phyloP scores from a whole-genome alignment of 1,140 invertebrate species.

The Muscidifurax raptorellus region DNA sequence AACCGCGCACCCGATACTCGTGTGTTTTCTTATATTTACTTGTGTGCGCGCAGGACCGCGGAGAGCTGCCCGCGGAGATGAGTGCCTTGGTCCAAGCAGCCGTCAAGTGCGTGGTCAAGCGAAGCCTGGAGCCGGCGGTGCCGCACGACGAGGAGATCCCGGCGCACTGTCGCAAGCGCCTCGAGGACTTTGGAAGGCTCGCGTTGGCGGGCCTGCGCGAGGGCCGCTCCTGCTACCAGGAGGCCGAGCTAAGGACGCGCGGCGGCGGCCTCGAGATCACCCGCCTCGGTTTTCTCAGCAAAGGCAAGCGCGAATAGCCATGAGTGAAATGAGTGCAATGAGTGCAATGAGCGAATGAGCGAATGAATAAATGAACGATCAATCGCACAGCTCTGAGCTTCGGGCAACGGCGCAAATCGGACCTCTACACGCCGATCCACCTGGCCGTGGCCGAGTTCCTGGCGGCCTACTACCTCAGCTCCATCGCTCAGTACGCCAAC shows the following conservation, averaged over 20 bases:
- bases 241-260: constrained; percentile 70
- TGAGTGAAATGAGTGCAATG: too few relatives aligned
- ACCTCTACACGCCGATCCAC: constrained; percentile 75
- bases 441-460: constrained; percentile 75
- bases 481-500: constrained; percentile 75
- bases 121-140: constrained; percentile 66
- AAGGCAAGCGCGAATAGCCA: too few relatives aligned
- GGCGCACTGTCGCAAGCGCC: constrained; percentile 72
- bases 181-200: constrained; percentile 76
- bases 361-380: too few relatives aligned
- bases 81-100: constrained; percentile 72
- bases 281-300: constrained; percentile 72
- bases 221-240: constrained; percentile 72
- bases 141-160: constrained; percentile 70
- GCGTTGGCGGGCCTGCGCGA: constrained; percentile 73
- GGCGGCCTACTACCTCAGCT: constrained; percentile 77
- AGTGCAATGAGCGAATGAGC: too few relatives aligned
- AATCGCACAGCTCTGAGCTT: too few relatives aligned
- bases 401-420: constrained; percentile 65
- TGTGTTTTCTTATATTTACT: too few relatives aligned
- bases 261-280: constrained; percentile 70
- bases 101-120: constrained; percentile 72
- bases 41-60: constrained; percentile 60
- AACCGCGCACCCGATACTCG: too few relatives aligned
- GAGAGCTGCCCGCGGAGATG: constrained; percentile 63